These are phyloP conservation scores for Rhincodon typus DNA, from an alignment of 2,797 vertebrate genomes.

Conservation along the genomic window DNA sequence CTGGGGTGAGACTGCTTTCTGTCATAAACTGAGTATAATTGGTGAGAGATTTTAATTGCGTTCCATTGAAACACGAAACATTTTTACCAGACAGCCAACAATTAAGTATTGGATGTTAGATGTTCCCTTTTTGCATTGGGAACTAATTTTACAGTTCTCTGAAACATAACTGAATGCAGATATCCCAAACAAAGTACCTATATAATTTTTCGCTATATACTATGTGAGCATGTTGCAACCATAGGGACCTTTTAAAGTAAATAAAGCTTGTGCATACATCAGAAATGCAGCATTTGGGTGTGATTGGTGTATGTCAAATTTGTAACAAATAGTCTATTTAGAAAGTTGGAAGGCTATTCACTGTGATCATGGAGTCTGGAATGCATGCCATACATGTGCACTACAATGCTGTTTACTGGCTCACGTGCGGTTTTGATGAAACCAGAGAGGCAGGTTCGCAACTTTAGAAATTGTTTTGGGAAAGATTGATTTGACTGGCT, in stretches of 20 bases:
- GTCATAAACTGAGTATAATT: neutral
- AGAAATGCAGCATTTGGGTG: neutral
- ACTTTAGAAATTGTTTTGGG: conserved; percentile 15
- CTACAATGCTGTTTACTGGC: conserved; percentile 18
- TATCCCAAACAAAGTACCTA: neutral
- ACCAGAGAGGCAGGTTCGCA: neutral
- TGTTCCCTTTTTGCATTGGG: neutral
- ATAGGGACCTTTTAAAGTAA: neutral
- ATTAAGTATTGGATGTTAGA: neutral
- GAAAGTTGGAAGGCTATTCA: neutral
- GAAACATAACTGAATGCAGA: neutral
- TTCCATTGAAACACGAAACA: neutral
- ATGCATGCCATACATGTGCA: neutral
- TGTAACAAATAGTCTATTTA: neutral
- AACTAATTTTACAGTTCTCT: neutral
- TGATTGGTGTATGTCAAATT: neutral
- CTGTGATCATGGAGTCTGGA: neutral
- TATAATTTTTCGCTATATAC: neutral
- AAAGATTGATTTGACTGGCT: conserved; percentile 1
- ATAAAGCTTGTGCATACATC: neutral
- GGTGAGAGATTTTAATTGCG: neutral
- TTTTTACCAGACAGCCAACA: conserved; percentile 6
- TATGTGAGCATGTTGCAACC: neutral
- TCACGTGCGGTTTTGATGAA: neutral
- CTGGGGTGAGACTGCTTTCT: neutral